A percentile compares a stretch with the other conserved stretches of the same genome.
Conservation (phyloP, 1,140 invertebrate genomes). For the Neodiprion virginianus region DNA sequence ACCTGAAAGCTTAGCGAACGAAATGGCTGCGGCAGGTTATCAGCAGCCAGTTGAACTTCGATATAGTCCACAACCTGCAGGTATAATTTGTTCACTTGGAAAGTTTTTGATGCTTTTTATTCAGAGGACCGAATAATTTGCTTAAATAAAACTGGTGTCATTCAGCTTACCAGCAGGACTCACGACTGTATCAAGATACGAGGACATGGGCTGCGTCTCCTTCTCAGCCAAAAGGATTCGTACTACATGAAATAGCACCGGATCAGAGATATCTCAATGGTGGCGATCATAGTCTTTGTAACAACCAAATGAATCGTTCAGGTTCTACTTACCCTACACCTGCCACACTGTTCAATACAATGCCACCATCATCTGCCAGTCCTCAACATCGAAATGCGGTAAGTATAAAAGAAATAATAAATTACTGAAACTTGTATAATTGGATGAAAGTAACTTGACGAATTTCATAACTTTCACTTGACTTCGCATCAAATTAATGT, state of each 20-base stretch:
- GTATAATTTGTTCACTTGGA: constrained; percentile 20
- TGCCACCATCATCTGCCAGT: constrained; percentile 59
- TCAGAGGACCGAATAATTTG: no score
- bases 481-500: no score
- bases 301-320: constrained; percentile 59
- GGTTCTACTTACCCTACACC: constrained; percentile 51
- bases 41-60: constrained; percentile 52
- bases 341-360: constrained; percentile 58
- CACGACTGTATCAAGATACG: constrained; percentile 56
- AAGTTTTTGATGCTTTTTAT: no score
- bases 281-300: constrained; percentile 59
- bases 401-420: constrained; percentile 29
- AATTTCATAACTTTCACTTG: no score
- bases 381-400: constrained; percentile 60
- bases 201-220: constrained; percentile 52
- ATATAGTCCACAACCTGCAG: constrained; percentile 45
- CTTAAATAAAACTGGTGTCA: constrained; percentile 7
- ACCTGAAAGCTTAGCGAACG: constrained; percentile 55
- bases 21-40: constrained; percentile 56
- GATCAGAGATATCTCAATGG: constrained; percentile 60
- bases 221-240: constrained; percentile 56
- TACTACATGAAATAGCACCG: constrained; percentile 53
- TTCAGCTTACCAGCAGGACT: constrained; percentile 55
- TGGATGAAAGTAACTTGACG: no score
- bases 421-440: no score